phyloP scores from a whole-genome alignment of 2,797 vertebrate species.

The Sarcoramphus papa region DNA sequence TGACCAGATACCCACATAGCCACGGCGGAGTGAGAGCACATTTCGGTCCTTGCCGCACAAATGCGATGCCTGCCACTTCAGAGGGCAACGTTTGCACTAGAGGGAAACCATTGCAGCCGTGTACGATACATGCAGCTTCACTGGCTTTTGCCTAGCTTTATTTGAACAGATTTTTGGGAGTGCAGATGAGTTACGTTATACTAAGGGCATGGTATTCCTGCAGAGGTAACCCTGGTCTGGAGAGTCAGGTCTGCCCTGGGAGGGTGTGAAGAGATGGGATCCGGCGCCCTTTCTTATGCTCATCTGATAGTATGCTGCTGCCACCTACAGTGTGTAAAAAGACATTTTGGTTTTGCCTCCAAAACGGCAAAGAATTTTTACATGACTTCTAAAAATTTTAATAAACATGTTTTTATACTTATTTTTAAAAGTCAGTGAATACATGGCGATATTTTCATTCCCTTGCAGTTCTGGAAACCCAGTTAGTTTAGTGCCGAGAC shows the following conservation, averaged over 20 bases:
- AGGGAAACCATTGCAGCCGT: neutral
- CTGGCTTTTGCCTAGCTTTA: constrained; percentile 21
- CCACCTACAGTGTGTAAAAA: constrained; percentile 17
- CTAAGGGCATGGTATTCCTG: neutral
- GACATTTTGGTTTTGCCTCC: neutral
- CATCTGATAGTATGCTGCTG: constrained; percentile 53
- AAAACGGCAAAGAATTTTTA: constrained; percentile 13
- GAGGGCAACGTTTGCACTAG: neutral
- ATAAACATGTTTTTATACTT: constrained; percentile 46
- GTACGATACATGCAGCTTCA: neutral
- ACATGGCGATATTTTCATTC: neutral
- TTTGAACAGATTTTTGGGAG: neutral
- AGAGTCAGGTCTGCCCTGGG: neutral
- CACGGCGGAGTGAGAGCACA: fast-evolving
- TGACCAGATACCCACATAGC: fast-evolving
- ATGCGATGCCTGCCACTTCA: neutral
- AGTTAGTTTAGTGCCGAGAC: neutral
- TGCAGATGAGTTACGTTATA: neutral
- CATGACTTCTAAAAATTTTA: neutral
- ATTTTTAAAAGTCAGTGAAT: neutral
- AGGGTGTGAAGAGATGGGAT: neutral
- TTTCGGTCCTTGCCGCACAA: neutral
- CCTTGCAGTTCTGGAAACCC: neutral
- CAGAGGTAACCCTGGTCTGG: neutral
- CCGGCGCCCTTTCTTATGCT: neutral